Evolutionary conservation across 2,888 invertebrate genomes (phyloP).

Genomic region (Cotesia congregata): DNA sequence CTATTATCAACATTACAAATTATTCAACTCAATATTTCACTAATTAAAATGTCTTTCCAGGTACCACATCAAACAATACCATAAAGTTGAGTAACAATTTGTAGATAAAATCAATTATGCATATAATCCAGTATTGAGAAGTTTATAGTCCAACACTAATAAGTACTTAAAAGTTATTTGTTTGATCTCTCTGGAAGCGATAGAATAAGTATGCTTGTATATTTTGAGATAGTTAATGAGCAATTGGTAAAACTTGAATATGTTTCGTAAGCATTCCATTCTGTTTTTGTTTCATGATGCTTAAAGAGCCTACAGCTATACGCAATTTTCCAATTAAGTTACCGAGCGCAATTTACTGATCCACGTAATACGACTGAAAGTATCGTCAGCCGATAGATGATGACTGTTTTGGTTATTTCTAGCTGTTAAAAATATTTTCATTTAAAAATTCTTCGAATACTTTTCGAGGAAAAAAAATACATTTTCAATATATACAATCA

Average conservation of each 20-base stretch:
- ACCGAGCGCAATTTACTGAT: conserved; percentile 41
- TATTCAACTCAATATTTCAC: too few species aligned
- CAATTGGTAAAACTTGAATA: conserved; percentile 48
- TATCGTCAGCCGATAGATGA: conserved; percentile 27
- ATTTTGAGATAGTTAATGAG: conserved; percentile 38
- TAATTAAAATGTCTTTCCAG: too few species aligned
- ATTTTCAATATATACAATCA: neutral
- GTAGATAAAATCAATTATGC: too few species aligned
- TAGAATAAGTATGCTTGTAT: neutral
- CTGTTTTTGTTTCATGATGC: conserved; percentile 49
- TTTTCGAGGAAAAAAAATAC: neutral
- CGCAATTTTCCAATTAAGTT: conserved; percentile 54
- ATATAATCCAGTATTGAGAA: too few species aligned
- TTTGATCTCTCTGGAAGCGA: too few species aligned
- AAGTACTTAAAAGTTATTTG: too few species aligned
- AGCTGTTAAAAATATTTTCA: conserved; percentile 46
- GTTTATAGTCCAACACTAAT: too few species aligned
- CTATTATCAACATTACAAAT: too few species aligned
- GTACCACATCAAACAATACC: too few species aligned
- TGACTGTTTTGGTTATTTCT: neutral
- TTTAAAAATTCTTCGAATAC: conserved; percentile 47
- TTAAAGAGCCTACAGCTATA: conserved; percentile 49
- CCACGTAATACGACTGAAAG: conserved; percentile 28
- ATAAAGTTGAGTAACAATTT: too few species aligned
- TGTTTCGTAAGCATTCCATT: conserved; percentile 51